These are phyloP conservation scores for Littorina saxatilis DNA, from an alignment of 1,140 invertebrate genomes.

Conservation along the genomic window DNA sequence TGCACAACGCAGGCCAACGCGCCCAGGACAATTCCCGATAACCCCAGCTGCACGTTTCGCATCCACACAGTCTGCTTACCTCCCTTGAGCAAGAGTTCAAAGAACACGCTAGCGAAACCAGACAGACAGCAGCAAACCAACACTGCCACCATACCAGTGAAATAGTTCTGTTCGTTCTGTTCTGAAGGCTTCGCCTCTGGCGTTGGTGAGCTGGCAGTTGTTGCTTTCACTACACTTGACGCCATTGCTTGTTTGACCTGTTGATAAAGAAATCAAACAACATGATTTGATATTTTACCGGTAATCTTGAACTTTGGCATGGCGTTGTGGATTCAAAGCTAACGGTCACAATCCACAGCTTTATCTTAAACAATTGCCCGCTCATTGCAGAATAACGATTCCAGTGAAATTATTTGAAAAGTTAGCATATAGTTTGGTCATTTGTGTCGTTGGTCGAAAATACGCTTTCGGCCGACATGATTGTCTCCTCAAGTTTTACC, in stretches of 20 bases:
- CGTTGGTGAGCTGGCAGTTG: neutral
- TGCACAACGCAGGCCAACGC: slow-evolving; percentile 64
- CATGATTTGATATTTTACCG: no score
- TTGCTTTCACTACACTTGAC: neutral
- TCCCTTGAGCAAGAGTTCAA: slow-evolving; percentile 95
- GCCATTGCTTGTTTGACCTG: neutral
- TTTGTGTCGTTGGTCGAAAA: no score
- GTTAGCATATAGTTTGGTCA: no score
- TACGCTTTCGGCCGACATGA: no score
- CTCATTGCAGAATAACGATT: no score
- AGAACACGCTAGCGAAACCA: slow-evolving; percentile 98
- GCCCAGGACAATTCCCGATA: slow-evolving; percentile 78
- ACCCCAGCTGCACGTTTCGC: slow-evolving; percentile 80
- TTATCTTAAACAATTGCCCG: no score
- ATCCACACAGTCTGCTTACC: slow-evolving; percentile 94
- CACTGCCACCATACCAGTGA: slow-evolving; percentile 84
- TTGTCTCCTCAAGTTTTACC: no score
- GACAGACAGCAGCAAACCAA: slow-evolving; percentile 93
- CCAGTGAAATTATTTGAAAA: no score
- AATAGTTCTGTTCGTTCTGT: neutral
- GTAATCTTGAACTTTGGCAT: no score
- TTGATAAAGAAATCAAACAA: neutral
- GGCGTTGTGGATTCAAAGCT: no score
- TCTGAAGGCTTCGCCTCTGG: neutral
- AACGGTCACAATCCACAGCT: no score